Conservation (phyloP, 2,113 vertebrate genomes). For the Andinoacara biseriatus region DNA sequence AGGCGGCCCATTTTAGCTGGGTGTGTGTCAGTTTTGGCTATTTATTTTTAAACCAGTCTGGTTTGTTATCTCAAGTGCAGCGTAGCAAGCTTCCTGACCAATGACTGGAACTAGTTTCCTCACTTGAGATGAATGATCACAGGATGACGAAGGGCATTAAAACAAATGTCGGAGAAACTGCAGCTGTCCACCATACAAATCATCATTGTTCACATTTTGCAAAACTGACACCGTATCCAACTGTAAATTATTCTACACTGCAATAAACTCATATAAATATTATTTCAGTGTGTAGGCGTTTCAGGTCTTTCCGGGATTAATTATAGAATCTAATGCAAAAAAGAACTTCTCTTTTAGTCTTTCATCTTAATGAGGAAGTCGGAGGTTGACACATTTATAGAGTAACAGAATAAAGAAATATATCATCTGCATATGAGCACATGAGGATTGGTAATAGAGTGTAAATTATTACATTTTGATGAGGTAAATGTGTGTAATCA, state of each 20-base stretch:
- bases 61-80: background rate
- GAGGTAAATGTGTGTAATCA: background rate
- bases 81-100: no score
- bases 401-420: background rate
- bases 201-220: background rate
- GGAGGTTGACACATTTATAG: background rate
- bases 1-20: background rate
- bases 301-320: background rate
- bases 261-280: background rate
- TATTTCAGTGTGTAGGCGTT: background rate
- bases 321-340: background rate
- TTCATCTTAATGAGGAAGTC: background rate
- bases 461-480: background rate
- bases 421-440: no score
- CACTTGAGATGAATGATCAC: background rate
- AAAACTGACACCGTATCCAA: background rate
- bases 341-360: background rate
- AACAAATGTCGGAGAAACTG: background rate
- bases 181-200: background rate
- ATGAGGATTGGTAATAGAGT: background rate
- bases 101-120: background rate
- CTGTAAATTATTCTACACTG: background rate
- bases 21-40: background rate
- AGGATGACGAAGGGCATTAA: background rate
- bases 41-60: background rate